Percentiles rank a stretch among this genome's conserved stretches.
Conservation (phyloP, 2,113 vertebrate genomes). For the Clarias macrocephalus region DNA sequence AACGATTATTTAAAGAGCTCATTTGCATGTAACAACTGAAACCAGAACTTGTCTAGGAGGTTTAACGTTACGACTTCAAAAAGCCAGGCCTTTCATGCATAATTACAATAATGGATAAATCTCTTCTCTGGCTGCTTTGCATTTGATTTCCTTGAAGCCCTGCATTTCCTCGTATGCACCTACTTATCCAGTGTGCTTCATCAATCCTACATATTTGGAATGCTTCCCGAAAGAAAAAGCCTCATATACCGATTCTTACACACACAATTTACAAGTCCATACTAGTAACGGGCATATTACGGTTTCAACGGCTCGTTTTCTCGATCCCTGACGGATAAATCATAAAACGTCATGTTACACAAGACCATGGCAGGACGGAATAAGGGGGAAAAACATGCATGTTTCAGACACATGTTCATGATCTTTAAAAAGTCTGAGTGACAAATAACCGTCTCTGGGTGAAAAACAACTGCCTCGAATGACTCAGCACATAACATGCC, state of each 20-base stretch:
- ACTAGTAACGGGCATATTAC: slow-evolving; percentile 39
- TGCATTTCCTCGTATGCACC: not conserved
- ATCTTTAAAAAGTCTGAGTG: not conserved
- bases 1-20: not conserved
- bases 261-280: slow-evolving; percentile 37
- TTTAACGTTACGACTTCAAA: slow-evolving; percentile 11
- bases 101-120: not conserved
- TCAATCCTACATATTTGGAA: slow-evolving; percentile 16
- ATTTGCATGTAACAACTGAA: slow-evolving; percentile 18
- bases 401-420: not conserved
- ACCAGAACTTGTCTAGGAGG: slow-evolving; percentile 18
- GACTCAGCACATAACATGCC: too few species aligned
- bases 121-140: not conserved
- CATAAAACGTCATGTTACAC: not conserved
- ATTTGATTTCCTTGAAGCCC: not conserved
- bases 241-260: not conserved
- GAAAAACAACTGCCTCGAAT: too few species aligned
- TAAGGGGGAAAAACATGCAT: not conserved
- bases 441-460: too few species aligned
- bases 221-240: not conserved
- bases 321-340: not conserved
- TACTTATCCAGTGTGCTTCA: not conserved
- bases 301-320: slow-evolving; percentile 15
- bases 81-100: not conserved
- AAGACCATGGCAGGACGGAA: not conserved